Evolutionary conservation across 2,797 vertebrate genomes (phyloP).

Genomic region (Oryzias sinensis): DNA sequence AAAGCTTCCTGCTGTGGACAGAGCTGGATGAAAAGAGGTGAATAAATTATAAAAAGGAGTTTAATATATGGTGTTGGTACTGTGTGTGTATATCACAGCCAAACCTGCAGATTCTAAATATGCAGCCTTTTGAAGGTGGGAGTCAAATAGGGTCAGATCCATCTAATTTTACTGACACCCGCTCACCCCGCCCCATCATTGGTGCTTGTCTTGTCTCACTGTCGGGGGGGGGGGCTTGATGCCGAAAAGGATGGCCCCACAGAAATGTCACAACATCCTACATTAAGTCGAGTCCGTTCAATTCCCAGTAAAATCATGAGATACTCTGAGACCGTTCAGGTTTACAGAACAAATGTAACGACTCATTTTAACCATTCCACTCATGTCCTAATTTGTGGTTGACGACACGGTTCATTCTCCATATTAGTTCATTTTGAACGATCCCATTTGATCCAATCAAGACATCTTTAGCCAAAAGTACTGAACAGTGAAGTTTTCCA

Average conservation of each 20-base stretch:
- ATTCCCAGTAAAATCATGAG: too few relatives aligned
- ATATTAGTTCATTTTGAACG: too few relatives aligned
- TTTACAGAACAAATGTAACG: too few relatives aligned
- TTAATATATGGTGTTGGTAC: conserved; percentile 74
- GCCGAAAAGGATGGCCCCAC: background rate
- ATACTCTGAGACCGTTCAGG: too few relatives aligned
- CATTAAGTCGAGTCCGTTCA: background rate
- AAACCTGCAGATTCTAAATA: conserved; percentile 66
- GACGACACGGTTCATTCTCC: too few relatives aligned
- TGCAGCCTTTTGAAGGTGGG: conserved; percentile 68
- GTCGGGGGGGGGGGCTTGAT: conserved; percentile 13
- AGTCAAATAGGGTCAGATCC: conserved; percentile 76
- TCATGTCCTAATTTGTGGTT: too few relatives aligned
- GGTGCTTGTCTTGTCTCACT: conserved; percentile 28
- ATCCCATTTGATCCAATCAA: too few relatives aligned
- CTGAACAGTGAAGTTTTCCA: too few relatives aligned
- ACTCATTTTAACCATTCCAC: too few relatives aligned
- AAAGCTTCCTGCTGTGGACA: conserved; percentile 70
- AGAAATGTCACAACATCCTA: background rate
- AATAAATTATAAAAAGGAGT: conserved; percentile 77
- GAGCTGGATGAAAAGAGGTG: conserved; percentile 24
- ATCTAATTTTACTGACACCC: conserved; percentile 71
- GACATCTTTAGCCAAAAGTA: too few relatives aligned
- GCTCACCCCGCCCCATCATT: conserved; percentile 34
- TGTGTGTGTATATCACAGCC: conserved; percentile 55